phyloP scores from a whole-genome alignment of 2,888 invertebrate genomes.

The Andrena fulva region DNA sequence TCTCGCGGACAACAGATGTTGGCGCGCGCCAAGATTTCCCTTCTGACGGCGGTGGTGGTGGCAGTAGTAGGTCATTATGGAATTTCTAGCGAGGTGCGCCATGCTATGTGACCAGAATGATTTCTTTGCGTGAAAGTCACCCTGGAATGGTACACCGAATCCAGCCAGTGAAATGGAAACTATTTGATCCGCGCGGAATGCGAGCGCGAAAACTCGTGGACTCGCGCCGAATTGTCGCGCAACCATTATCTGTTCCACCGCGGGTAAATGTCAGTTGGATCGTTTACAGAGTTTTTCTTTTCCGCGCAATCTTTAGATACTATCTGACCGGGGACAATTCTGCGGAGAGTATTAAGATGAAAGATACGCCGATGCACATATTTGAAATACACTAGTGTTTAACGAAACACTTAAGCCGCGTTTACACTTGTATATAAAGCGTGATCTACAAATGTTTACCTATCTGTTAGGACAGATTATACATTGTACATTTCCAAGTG shows the following conservation, averaged over 20 bases:
- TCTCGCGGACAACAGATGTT: constrained; percentile 34
- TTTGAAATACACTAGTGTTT: neutral
- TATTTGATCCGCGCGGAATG: constrained; percentile 56
- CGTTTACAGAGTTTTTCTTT: neutral
- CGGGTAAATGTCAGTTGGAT: constrained; percentile 2
- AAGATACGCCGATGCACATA: too few relatives aligned
- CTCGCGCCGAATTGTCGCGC: neutral
- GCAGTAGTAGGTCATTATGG: constrained; percentile 64
- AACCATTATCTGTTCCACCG: neutral
- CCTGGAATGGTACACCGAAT: constrained; percentile 62
- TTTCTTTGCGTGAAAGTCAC: constrained; percentile 72
- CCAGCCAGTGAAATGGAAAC: constrained; percentile 67
- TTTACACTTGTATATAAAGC: neutral
- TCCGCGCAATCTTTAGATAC: neutral
- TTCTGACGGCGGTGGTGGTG: neutral
- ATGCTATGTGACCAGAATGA: constrained; percentile 70
- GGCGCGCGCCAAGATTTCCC: constrained; percentile 57
- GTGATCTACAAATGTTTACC: constrained; percentile 30
- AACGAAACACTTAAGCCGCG: neutral
- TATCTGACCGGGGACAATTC: too few relatives aligned
- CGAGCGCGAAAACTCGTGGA: constrained; percentile 10
- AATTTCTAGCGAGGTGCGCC: constrained; percentile 71
- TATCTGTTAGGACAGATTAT: neutral
- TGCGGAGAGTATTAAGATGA: too few relatives aligned
- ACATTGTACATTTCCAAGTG: constrained; percentile 33